These are phyloP conservation scores for Prenolepis imparis DNA, from an alignment of 2,888 invertebrate species.

Conservation along the genomic window DNA sequence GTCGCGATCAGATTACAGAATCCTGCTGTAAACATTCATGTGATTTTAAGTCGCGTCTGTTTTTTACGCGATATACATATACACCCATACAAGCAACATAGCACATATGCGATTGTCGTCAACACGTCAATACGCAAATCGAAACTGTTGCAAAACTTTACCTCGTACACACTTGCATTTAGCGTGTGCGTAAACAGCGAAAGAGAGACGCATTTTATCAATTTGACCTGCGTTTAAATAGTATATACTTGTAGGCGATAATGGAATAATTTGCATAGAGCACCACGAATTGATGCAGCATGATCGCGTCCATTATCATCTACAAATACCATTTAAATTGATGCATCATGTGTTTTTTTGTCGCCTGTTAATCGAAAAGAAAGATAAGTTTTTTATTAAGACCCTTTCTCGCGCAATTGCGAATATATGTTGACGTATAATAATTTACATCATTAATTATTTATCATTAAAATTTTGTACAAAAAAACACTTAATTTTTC, in stretches of 20 bases:
- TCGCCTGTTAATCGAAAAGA: too few species aligned
- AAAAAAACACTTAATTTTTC: not conserved
- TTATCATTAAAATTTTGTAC: not conserved
- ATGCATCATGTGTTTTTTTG: too few species aligned
- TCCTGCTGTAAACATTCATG: not conserved
- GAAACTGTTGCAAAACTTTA: not conserved
- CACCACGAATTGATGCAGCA: not conserved
- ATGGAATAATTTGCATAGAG: too few species aligned
- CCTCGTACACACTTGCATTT: not conserved
- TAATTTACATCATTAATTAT: not conserved
- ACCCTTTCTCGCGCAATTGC: too few species aligned
- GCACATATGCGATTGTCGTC: not conserved
- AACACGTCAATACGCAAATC: not conserved
- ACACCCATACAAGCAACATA: not conserved
- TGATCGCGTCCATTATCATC: not conserved
- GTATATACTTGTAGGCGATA: not conserved
- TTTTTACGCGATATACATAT: not conserved
- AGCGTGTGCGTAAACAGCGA: not conserved
- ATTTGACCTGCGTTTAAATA: not conserved
- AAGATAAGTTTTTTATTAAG: too few species aligned
- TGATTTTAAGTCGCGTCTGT: not conserved
- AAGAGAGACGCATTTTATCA: not conserved
- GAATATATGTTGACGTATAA: not conserved
- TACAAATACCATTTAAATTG: not conserved
- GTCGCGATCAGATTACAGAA: slow-evolving; percentile 25